These are phyloP conservation scores for Podarcis lilfordi DNA, from an alignment of 2,797 vertebrate species.

Conservation along the genomic window DNA sequence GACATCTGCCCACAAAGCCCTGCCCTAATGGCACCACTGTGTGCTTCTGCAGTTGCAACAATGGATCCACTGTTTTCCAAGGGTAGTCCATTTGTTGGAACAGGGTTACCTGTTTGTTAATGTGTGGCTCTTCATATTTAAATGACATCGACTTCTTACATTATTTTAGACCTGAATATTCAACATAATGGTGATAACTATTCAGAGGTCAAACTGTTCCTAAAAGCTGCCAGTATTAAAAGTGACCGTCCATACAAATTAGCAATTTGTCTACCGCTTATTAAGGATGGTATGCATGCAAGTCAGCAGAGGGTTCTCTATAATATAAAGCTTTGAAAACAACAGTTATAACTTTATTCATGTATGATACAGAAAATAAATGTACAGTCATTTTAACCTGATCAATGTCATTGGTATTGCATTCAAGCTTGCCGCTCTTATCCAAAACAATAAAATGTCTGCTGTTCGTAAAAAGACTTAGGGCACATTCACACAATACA, in stretches of 20 bases:
- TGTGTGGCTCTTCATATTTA: not conserved
- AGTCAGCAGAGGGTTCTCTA: slow-evolving; percentile 48
- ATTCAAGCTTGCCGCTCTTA: slow-evolving; percentile 52
- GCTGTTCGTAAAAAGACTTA: not conserved
- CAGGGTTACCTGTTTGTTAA: not conserved
- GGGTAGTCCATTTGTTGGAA: not conserved
- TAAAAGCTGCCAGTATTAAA: slow-evolving; percentile 38
- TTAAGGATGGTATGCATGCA: slow-evolving; percentile 11
- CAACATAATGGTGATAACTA: slow-evolving; percentile 44
- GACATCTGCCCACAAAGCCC: too few species aligned
- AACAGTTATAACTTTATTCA: slow-evolving; percentile 61
- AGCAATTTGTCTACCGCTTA: slow-evolving; percentile 58
- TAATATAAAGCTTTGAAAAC: slow-evolving; percentile 57
- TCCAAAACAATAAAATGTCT: slow-evolving; percentile 40
- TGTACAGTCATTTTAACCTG: slow-evolving; percentile 68
- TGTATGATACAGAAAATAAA: slow-evolving; percentile 64
- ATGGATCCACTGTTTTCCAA: not conserved
- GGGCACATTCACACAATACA: not conserved
- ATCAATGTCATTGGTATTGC: slow-evolving; percentile 56
- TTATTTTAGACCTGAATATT: slow-evolving; percentile 30
- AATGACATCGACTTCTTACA: slow-evolving; percentile 35
- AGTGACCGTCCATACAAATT: slow-evolving; percentile 64
- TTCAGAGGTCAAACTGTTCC: slow-evolving; percentile 35
- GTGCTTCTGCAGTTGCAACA: not conserved
- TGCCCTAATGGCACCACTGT: not conserved